A percentile compares a stretch with the other conserved stretches of the same genome.
phyloP scores from a whole-genome alignment of 53 echinoderm and acorn worm genomes.

The Zoroaster sp. region DNA sequence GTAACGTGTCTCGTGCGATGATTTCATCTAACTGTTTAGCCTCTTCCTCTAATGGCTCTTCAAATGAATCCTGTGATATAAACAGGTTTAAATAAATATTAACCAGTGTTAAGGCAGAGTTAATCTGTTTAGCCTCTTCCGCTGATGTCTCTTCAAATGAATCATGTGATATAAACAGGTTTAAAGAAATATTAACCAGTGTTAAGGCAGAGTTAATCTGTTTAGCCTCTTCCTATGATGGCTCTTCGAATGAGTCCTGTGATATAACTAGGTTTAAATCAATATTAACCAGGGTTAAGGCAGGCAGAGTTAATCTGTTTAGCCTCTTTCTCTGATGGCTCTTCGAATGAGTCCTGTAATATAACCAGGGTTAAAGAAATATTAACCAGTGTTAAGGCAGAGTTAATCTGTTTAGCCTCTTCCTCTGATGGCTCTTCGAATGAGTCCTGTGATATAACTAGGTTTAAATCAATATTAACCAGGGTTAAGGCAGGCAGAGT shows the following conservation, averaged over 20 bases:
- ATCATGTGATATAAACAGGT: not conserved
- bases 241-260: not conserved
- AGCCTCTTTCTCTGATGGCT: too few relatives aligned
- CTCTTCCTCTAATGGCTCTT: constrained; percentile 55
- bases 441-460: not conserved
- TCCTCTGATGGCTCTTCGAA: not conserved
- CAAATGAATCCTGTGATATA: not conserved
- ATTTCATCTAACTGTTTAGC: constrained; percentile 73
- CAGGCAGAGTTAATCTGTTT: too few relatives aligned
- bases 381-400: not conserved
- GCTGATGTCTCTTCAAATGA: not conserved
- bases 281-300: not conserved
- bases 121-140: not conserved
- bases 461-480: not conserved
- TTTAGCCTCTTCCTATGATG: too few relatives aligned
- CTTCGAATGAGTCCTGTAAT: not conserved
- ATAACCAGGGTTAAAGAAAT: not conserved
- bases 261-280: too few relatives aligned
- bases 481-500: not conserved
- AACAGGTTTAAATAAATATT: not conserved
- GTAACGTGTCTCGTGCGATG: constrained; percentile 80
- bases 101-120: not conserved
- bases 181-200: not conserved
- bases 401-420: too few relatives aligned
- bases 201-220: not conserved